phyloP scores from a whole-genome alignment of 1,140 invertebrate species.

The Drosophila jambulina region DNA sequence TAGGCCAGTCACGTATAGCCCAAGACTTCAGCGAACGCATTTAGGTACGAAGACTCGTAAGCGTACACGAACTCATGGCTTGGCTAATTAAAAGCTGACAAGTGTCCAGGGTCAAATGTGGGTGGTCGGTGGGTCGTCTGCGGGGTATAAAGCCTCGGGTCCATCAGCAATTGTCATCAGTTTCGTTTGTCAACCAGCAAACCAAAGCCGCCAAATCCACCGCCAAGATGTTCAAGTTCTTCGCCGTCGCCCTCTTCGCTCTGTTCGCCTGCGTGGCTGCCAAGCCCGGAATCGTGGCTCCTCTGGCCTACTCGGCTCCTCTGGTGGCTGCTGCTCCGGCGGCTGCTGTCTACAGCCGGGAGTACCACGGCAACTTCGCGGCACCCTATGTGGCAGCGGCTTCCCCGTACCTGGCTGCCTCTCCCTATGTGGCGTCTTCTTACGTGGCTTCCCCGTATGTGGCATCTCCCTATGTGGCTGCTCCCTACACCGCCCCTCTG shows the following conservation, averaged over 20 bases:
- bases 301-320: conserved; percentile 65
- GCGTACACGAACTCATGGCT: background rate
- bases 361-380: conserved; percentile 68
- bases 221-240: conserved; percentile 77
- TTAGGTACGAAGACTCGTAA: conserved; percentile 3
- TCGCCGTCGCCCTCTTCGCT: conserved; percentile 64
- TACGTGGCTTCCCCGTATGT: conserved; percentile 67
- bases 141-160: conserved; percentile 49
- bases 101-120: conserved; percentile 40
- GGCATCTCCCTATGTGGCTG: conserved; percentile 65
- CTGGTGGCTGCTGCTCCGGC: conserved; percentile 47
- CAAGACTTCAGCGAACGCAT: conserved; percentile 30
- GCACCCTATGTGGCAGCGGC: conserved; percentile 72
- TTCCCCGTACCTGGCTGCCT: conserved; percentile 71
- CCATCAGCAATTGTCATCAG: conserved; percentile 52
- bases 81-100: conserved; percentile 35
- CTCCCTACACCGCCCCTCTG: conserved; percentile 65
- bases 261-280: conserved; percentile 67
- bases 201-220: conserved; percentile 22
- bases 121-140: conserved; percentile 27
- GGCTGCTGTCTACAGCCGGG: conserved; percentile 54
- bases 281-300: conserved; percentile 71
- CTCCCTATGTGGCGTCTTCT: conserved; percentile 63
- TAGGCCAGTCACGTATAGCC: conserved; percentile 53
- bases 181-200: conserved; percentile 56